Evolutionary conservation across 2,113 vertebrate genomes (phyloP).

Genomic region (Siphamia tubifer): DNA sequence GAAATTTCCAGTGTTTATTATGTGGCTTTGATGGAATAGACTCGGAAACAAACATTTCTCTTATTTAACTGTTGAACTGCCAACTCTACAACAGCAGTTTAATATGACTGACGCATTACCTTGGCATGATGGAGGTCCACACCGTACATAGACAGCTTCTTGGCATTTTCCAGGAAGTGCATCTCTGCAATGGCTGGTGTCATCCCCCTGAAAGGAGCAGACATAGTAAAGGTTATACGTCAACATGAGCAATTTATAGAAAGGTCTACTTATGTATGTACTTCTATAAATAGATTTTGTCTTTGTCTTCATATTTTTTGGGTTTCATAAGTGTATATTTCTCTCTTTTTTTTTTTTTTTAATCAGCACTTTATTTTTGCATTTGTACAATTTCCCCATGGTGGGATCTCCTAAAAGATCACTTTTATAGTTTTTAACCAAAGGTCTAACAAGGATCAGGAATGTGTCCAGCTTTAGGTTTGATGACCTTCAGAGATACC

Average conservation of each 20-base stretch:
- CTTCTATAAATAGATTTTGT: too few relatives aligned
- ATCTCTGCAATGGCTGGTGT: slow-evolving; percentile 96
- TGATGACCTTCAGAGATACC: slow-evolving; percentile 20
- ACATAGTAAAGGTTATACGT: background rate
- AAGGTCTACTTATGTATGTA: too few relatives aligned
- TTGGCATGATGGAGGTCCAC: slow-evolving; percentile 98
- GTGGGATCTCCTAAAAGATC: background rate
- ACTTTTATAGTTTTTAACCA: slow-evolving; percentile 29
- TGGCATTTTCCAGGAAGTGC: slow-evolving; percentile 97
- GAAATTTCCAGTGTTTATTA: too few relatives aligned
- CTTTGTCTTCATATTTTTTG: too few relatives aligned
- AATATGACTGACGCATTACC: slow-evolving; percentile 71
- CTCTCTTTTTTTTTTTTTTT: too few relatives aligned
- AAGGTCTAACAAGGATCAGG: background rate
- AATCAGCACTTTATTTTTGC: too few relatives aligned
- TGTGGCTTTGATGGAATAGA: too few relatives aligned
- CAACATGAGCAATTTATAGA: background rate
- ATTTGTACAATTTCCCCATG: too few relatives aligned
- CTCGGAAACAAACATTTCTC: too few relatives aligned
- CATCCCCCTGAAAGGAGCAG: slow-evolving; percentile 86
- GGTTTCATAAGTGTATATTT: too few relatives aligned
- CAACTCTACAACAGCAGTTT: too few relatives aligned
- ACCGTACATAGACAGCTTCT: slow-evolving; percentile 98
- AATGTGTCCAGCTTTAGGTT: slow-evolving; percentile 47
- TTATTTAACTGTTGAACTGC: too few relatives aligned